These are phyloP conservation scores for Tokudaia muenninki DNA, from an alignment of 2,797 vertebrate genomes.

Conservation along the genomic window DNA sequence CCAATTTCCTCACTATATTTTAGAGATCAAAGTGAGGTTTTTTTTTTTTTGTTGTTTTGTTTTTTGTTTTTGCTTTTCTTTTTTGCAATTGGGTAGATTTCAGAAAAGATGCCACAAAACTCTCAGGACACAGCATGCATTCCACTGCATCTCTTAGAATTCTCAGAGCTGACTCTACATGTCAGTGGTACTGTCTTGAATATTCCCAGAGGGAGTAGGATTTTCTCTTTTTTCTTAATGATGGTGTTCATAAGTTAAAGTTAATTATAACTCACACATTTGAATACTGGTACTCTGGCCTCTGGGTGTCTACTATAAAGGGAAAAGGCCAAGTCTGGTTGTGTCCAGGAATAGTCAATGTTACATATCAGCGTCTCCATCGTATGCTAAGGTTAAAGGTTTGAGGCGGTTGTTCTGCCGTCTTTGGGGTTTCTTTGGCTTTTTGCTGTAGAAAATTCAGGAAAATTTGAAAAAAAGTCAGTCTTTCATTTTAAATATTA, in stretches of 20 bases:
- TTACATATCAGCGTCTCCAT: slow-evolving; percentile 99
- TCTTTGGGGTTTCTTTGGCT: slow-evolving; percentile 99
- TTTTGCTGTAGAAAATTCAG: slow-evolving; percentile 92
- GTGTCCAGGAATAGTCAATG: slow-evolving; percentile 53
- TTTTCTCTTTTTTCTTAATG: slow-evolving; percentile 78
- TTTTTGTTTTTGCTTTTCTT: slow-evolving; percentile 59
- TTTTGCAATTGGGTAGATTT: slow-evolving; percentile 65
- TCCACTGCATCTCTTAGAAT: slow-evolving; percentile 76
- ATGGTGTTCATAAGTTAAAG: slow-evolving; percentile 74
- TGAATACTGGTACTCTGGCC: slow-evolving; percentile 78
- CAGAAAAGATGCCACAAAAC: slow-evolving; percentile 78
- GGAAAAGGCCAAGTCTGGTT: slow-evolving; percentile 78
- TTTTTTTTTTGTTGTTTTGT: slow-evolving; percentile 7
- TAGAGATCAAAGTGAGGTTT: slow-evolving; percentile 76
- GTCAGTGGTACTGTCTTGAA: slow-evolving; percentile 77
- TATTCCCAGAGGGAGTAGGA: slow-evolving; percentile 73
- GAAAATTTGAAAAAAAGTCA: slow-evolving; percentile 46
- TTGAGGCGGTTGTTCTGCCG: slow-evolving; percentile 98
- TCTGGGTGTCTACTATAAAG: slow-evolving; percentile 75
- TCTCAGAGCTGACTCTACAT: slow-evolving; percentile 78
- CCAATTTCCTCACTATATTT: slow-evolving; percentile 72
- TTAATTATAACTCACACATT: slow-evolving; percentile 77
- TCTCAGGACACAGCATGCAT: slow-evolving; percentile 77
- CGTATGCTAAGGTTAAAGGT: slow-evolving; percentile 98
- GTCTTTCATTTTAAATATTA: slow-evolving; percentile 21